phyloP scores from a whole-genome alignment of 2,888 invertebrate genomes.

The Lepidocyrtoides sp. region DNA sequence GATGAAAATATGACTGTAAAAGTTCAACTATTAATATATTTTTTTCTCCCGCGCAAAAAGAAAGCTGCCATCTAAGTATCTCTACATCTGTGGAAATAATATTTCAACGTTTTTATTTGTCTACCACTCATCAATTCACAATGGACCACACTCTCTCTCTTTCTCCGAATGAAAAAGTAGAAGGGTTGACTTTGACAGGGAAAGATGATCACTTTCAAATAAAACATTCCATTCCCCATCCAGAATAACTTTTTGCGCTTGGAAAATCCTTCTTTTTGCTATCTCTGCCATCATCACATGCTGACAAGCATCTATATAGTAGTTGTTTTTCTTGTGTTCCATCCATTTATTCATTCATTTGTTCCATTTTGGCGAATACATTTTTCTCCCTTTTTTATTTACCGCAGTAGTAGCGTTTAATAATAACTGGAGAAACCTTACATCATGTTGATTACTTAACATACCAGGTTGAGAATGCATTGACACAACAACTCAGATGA shows the following conservation, averaged over 20 bases:
- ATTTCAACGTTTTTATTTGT: neutral
- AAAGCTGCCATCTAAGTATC: neutral
- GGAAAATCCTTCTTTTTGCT: neutral
- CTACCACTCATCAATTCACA: neutral
- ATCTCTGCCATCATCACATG: neutral
- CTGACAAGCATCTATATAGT: neutral
- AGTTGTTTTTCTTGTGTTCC: neutral
- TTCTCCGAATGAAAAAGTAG: neutral
- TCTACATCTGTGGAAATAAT: neutral
- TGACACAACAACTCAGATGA: neutral
- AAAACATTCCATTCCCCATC: neutral
- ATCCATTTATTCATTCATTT: neutral
- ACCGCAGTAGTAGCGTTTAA: too few species aligned
- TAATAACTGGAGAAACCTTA: too few species aligned
- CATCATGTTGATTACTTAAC: neutral
- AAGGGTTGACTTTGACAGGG: neutral
- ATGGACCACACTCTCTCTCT: neutral
- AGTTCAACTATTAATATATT: too few species aligned
- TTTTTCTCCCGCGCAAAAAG: too few species aligned
- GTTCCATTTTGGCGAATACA: neutral
- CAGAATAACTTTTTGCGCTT: neutral
- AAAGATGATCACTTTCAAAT: constrained; percentile 13
- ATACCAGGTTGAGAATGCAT: neutral
- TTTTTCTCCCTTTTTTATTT: too few species aligned
- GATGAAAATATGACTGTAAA: too few species aligned